These are phyloP conservation scores for Propithecus coquereli DNA, from an alignment of 2,113 vertebrate species.

Conservation along the genomic window DNA sequence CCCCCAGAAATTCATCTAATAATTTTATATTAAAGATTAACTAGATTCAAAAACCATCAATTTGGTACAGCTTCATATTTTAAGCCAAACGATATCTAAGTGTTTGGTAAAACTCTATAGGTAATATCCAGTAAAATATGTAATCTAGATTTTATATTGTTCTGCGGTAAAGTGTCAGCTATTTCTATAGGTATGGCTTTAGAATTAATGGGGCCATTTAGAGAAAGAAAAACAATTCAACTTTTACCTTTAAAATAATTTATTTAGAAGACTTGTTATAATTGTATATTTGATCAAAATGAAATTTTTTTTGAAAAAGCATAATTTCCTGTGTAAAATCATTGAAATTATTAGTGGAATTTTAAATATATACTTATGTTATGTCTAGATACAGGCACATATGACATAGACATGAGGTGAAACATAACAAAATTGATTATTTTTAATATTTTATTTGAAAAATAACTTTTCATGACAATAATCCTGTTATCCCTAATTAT, in stretches of 20 bases:
- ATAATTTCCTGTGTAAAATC: not conserved
- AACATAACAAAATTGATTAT: not conserved
- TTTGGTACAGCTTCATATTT: not conserved
- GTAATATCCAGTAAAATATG: not conserved
- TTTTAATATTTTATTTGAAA: constrained; percentile 43
- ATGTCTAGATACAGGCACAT: not conserved
- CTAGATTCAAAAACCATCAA: not conserved
- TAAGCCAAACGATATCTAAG: not conserved
- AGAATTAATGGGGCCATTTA: not conserved
- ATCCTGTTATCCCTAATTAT: not conserved
- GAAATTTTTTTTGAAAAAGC: constrained; percentile 11
- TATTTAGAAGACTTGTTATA: not conserved
- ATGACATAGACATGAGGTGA: not conserved
- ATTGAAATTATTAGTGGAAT: constrained; percentile 46
- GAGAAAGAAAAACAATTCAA: not conserved
- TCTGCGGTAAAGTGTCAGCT: not conserved
- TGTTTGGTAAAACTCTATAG: not conserved
- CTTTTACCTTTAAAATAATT: constrained; percentile 12
- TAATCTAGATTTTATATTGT: not conserved
- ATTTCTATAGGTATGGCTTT: not conserved
- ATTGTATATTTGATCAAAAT: constrained; percentile 13
- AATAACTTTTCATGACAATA: not conserved
- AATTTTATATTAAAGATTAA: constrained; percentile 43
- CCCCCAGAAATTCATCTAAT: constrained; percentile 16
- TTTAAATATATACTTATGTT: constrained; percentile 17